Conservation (phyloP, 2,113 vertebrate species). For the Talpa occidentalis region DNA sequence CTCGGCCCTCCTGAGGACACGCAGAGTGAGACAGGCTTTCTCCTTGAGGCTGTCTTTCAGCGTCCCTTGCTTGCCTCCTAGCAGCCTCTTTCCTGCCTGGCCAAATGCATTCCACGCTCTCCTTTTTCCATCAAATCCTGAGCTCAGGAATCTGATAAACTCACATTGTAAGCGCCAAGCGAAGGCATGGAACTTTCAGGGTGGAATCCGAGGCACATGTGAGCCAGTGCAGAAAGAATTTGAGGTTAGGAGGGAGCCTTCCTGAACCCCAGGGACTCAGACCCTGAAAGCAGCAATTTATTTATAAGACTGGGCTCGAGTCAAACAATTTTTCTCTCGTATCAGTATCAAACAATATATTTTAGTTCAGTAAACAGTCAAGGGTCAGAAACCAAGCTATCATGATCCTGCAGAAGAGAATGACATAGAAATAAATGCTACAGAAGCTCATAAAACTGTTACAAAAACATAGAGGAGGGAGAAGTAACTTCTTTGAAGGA, state of each 20-base stretch:
- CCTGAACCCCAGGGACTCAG: neutral
- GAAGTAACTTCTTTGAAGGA: neutral
- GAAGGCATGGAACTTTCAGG: neutral
- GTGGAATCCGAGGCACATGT: neutral
- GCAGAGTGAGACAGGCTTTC: neutral
- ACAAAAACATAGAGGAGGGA: neutral
- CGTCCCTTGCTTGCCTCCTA: neutral
- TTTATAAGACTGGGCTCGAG: neutral
- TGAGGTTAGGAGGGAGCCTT: neutral
- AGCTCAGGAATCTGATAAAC: neutral
- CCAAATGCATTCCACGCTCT: neutral
- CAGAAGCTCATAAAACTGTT: neutral
- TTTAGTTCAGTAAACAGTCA: constrained; percentile 12
- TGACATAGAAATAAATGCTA: neutral
- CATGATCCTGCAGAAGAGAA: neutral
- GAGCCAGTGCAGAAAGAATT: constrained; percentile 40
- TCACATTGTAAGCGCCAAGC: neutral
- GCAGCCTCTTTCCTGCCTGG: neutral
- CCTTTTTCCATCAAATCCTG: constrained; percentile 3
- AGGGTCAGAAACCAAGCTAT: neutral
- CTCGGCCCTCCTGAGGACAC: neutral
- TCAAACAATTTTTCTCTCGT: neutral
- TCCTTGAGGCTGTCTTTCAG: neutral
- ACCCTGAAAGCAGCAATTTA: neutral
- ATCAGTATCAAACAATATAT: neutral